These are phyloP conservation scores for Prochilodus magdalenae DNA, from an alignment of 2,113 vertebrate species.

Conservation along the genomic window DNA sequence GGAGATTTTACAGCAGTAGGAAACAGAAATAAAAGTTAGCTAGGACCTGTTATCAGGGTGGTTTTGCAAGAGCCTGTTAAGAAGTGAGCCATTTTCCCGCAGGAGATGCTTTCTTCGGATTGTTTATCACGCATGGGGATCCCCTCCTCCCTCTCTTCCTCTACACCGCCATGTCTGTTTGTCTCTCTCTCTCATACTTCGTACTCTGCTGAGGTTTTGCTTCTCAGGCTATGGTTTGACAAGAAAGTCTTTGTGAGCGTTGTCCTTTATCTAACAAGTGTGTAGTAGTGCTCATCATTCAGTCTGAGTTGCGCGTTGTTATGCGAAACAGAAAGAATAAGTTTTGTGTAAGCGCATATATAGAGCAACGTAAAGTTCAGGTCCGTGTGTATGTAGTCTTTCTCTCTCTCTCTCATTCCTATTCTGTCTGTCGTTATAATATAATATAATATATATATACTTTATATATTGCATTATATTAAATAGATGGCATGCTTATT, in stretches of 20 bases:
- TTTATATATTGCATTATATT: too few relatives aligned
- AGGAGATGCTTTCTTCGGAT: conserved; percentile 56
- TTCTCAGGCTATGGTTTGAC: conserved; percentile 47
- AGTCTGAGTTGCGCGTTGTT: conserved; percentile 14
- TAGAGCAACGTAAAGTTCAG: too few relatives aligned
- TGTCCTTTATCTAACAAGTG: conserved; percentile 35
- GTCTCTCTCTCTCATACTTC: conserved; percentile 6
- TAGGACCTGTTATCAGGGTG: conserved; percentile 27
- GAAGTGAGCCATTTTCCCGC: conserved; percentile 52
- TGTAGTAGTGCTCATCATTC: conserved; percentile 12
- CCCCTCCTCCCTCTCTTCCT: conserved; percentile 57
- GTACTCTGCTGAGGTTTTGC: too few relatives aligned
- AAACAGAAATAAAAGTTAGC: conserved; percentile 25
- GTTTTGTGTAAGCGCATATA: background rate
- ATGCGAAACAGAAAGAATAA: conserved; percentile 18
- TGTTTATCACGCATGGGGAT: conserved; percentile 61
- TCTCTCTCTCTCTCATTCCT: background rate
- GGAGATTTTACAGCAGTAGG: conserved; percentile 28
- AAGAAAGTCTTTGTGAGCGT: conserved; percentile 49
- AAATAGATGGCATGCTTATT: too few relatives aligned
- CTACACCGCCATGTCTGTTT: conserved; percentile 37
- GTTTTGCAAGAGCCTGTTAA: conserved; percentile 34
- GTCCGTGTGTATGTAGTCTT: too few relatives aligned
- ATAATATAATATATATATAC: too few relatives aligned
- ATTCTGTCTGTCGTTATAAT: too few relatives aligned